These are phyloP conservation scores for Scotopteryx bipunctaria DNA, from an alignment of 2,888 invertebrate species.

Conservation along the genomic window DNA sequence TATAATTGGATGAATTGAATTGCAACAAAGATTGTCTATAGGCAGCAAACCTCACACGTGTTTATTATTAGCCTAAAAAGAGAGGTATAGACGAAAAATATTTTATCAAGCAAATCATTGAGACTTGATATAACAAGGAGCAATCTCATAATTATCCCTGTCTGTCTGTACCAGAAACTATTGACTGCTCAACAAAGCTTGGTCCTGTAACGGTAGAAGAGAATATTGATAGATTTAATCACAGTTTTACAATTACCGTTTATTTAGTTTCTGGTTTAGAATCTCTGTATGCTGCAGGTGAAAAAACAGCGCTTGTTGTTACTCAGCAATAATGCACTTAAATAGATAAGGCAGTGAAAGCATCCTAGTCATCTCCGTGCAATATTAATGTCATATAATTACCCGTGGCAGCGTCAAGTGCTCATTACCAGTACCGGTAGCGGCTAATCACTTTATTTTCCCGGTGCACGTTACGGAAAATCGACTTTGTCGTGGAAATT, in stretches of 20 bases:
- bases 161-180: no score
- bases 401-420: conserved; percentile 14
- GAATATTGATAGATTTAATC: no score
- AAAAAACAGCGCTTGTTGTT: not conserved
- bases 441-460: conserved; percentile 30
- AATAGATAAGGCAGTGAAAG: conserved; percentile 10
- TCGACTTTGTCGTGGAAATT: conserved; percentile 53
- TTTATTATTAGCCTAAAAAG: no score
- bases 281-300: not conserved
- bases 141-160: no score
- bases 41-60: not conserved
- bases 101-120: no score
- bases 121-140: no score
- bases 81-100: no score
- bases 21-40: not conserved
- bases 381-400: conserved; percentile 18
- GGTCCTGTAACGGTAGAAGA: no score
- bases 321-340: conserved; percentile 2
- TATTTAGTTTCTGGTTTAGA: no score
- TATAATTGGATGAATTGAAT: conserved; percentile 24
- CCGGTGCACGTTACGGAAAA: conserved; percentile 32
- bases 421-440: conserved; percentile 24
- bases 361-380: conserved; percentile 8
- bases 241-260: no score
- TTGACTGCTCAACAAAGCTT: no score